Conservation (phyloP, 1,140 invertebrate genomes). For the Camponotus pennsylvanicus region DNA sequence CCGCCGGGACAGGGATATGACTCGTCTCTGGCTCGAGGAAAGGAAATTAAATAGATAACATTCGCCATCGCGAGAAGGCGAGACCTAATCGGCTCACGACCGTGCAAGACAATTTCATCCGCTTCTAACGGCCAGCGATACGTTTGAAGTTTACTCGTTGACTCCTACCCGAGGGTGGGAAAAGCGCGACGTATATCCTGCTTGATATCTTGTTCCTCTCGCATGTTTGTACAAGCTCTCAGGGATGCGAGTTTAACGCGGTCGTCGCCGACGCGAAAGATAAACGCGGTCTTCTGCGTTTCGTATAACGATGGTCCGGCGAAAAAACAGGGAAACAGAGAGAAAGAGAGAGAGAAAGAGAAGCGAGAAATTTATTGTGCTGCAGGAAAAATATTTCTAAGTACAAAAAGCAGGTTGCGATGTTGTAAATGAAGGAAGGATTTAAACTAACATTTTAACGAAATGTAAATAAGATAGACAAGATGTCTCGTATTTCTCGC, state of each 20-base stretch:
- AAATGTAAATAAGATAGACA: slow-evolving; percentile 49
- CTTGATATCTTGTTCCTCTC: slow-evolving; percentile 61
- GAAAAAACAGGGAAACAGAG: slow-evolving; percentile 28
- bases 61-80: slow-evolving; percentile 71
- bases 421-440: slow-evolving; percentile 46
- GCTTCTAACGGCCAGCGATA: slow-evolving; percentile 66
- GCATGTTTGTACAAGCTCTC: slow-evolving; percentile 60
- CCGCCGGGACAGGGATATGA: neutral
- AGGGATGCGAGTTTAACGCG: slow-evolving; percentile 62
- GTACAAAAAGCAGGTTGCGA: slow-evolving; percentile 31
- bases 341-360: neutral
- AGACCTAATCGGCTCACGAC: slow-evolving; percentile 69
- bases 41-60: slow-evolving; percentile 82
- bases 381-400: slow-evolving; percentile 27
- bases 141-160: slow-evolving; percentile 74
- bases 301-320: slow-evolving; percentile 50
- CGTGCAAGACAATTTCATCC: slow-evolving; percentile 72
- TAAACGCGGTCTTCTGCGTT: slow-evolving; percentile 58
- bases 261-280: slow-evolving; percentile 51
- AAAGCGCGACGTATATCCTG: slow-evolving; percentile 63
- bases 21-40: slow-evolving; percentile 57
- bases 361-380: slow-evolving; percentile 43
- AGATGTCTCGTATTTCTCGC: neutral
- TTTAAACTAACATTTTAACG: slow-evolving; percentile 54
- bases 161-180: slow-evolving; percentile 46